phyloP scores from a whole-genome alignment of 1,140 invertebrate species.

The Zaprionus inermis region DNA sequence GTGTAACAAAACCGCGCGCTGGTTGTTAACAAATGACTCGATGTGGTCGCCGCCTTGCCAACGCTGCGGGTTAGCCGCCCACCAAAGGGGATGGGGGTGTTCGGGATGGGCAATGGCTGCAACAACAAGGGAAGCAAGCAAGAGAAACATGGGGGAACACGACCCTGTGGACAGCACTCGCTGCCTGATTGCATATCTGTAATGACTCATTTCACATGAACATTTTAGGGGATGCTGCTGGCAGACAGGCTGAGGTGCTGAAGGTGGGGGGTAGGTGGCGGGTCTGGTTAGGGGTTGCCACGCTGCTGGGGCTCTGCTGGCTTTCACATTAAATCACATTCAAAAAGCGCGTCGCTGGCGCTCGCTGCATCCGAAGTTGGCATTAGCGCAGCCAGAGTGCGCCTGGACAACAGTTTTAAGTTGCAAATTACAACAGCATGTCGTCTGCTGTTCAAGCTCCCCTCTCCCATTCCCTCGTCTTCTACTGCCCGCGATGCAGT shows the following conservation, averaged over 20 bases:
- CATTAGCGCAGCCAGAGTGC: constrained; percentile 40
- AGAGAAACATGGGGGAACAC: background rate
- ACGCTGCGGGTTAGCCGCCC: constrained; percentile 32
- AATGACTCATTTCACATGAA: constrained; percentile 79
- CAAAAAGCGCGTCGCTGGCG: constrained; percentile 36
- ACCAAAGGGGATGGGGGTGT: too few species aligned
- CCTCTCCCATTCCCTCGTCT: background rate
- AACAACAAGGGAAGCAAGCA: background rate
- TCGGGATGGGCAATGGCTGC: background rate
- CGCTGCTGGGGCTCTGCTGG: background rate
- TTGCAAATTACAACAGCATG: constrained; percentile 63
- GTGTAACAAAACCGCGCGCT: constrained; percentile 77
- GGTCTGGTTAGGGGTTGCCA: background rate
- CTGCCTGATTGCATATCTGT: constrained; percentile 62
- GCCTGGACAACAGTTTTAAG: constrained; percentile 62
- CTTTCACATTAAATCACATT: constrained; percentile 61
- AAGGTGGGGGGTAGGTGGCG: background rate
- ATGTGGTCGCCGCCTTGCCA: constrained; percentile 57
- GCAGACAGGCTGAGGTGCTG: too few species aligned
- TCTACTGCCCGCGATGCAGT: background rate
- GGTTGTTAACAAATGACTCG: constrained; percentile 82
- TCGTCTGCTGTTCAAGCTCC: background rate
- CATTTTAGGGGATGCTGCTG: constrained; percentile 41
- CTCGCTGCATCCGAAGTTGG: constrained; percentile 52
- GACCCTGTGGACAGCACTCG: constrained; percentile 28